Conservation (phyloP, 1,140 invertebrate species). For the Thaumetopoea pityocampa region DNA sequence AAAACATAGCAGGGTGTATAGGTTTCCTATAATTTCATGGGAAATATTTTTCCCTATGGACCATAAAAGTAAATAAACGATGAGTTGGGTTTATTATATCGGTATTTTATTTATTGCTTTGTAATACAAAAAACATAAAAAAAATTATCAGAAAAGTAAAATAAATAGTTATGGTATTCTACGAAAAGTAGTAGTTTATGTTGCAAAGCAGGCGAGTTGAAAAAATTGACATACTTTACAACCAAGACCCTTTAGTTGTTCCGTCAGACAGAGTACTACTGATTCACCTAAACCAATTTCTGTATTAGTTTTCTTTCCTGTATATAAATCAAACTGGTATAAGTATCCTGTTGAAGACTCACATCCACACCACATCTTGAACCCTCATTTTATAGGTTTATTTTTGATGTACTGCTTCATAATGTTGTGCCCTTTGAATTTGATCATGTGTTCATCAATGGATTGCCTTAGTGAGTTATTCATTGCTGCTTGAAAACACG, state of each 20-base stretch:
- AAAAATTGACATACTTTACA: conserved; percentile 50
- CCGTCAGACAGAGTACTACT: conserved; percentile 32
- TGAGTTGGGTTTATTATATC: no score
- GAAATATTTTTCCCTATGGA: no score
- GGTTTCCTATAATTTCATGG: conserved; percentile 20
- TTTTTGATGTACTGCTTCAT: not conserved
- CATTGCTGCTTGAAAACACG: not conserved
- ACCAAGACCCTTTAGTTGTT: conserved; percentile 27
- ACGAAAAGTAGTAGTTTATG: conserved; percentile 33
- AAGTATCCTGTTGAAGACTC: conserved; percentile 32
- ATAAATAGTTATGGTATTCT: conserved; percentile 26
- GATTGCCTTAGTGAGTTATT: not conserved
- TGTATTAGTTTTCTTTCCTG: conserved; percentile 26
- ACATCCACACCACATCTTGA: conserved; percentile 31
- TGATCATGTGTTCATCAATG: not conserved
- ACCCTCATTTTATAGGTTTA: conserved; percentile 9
- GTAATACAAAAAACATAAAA: no score
- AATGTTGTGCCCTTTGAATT: not conserved
- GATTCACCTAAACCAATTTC: conserved; percentile 36
- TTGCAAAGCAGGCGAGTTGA: conserved; percentile 37
- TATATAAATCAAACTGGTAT: conserved; percentile 39
- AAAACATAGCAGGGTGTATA: conserved; percentile 20
- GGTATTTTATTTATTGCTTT: no score
- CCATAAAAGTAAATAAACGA: no score
- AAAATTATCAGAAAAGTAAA: no score